Percentiles rank a stretch among this genome's conserved stretches.
Evolutionary conservation across 1,140 invertebrate genomes (phyloP).

Genomic region (Brachionus paranguensis): DNA sequence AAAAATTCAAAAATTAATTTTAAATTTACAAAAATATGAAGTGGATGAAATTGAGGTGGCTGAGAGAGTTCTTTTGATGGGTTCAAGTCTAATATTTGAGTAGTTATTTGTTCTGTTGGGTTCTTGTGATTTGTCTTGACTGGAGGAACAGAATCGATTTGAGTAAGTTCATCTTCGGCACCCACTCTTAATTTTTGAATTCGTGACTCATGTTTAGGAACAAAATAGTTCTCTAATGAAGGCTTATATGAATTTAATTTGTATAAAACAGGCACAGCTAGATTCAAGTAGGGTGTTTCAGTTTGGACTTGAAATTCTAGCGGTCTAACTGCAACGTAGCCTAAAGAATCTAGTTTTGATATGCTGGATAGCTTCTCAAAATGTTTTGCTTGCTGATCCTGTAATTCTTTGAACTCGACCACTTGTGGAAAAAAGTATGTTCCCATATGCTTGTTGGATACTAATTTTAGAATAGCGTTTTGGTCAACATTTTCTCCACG

Average conservation of each 20-base stretch:
- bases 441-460: background rate
- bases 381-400: constrained; percentile 34
- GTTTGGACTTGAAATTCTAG: constrained; percentile 49
- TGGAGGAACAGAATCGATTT: background rate
- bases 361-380: constrained; percentile 32
- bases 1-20: background rate
- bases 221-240: background rate
- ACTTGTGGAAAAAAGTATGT: constrained; percentile 7
- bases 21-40: constrained; percentile 54
- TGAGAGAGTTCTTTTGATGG: constrained; percentile 50
- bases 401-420: constrained; percentile 35
- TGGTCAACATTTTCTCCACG: constrained; percentile 8
- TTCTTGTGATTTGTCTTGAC: constrained; percentile 15
- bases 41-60: constrained; percentile 51
- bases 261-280: constrained; percentile 40
- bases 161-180: constrained; percentile 46
- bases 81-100: constrained; percentile 40
- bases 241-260: constrained; percentile 9
- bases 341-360: constrained; percentile 38
- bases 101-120: background rate
- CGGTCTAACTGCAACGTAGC: constrained; percentile 45
- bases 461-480: background rate
- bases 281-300: constrained; percentile 49
- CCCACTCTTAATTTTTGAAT: constrained; percentile 45
- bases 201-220: background rate